These are phyloP conservation scores for Amiota communis DNA, from an alignment of 2,888 invertebrate genomes.

Conservation along the genomic window DNA sequence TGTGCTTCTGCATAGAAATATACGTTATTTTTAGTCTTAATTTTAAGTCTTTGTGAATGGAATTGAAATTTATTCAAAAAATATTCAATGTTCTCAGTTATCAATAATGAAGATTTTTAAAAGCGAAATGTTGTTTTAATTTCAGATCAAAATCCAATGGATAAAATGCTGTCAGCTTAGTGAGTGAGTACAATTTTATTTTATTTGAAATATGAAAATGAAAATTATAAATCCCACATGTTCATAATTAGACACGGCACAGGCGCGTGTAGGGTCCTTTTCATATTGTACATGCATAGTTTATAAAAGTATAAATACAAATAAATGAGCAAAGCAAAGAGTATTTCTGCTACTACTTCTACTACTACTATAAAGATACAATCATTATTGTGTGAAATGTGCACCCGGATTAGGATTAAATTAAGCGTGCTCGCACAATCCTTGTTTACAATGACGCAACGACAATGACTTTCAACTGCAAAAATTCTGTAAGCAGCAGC, in stretches of 20 bases:
- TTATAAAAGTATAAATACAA: conserved; percentile 30
- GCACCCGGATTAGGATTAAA: conserved; percentile 71
- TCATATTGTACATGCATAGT: not conserved
- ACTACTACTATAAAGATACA: not conserved
- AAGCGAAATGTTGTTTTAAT: conserved; percentile 17
- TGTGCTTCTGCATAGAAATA: conserved; percentile 4
- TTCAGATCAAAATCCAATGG: not conserved
- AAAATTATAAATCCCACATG: conserved; percentile 66
- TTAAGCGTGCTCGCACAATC: conserved; percentile 62
- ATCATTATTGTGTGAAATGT: conserved; percentile 17
- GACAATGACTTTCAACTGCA: conserved; percentile 22
- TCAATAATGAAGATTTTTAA: conserved; percentile 17
- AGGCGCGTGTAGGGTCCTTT: not conserved
- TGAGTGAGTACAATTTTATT: not conserved
- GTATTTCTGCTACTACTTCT: not conserved
- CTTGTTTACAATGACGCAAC: conserved; percentile 47
- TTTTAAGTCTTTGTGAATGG: not conserved
- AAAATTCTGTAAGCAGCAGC: conserved; percentile 1
- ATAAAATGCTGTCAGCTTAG: conserved; percentile 16
- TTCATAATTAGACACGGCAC: conserved; percentile 65
- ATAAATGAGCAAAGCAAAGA: conserved; percentile 11
- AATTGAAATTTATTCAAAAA: conserved; percentile 9
- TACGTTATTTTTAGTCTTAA: not conserved
- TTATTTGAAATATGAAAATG: conserved; percentile 48
- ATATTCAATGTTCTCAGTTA: not conserved